These are phyloP conservation scores for Ramphastos sulfuratus DNA, from an alignment of 2,113 vertebrate species.

Conservation along the genomic window DNA sequence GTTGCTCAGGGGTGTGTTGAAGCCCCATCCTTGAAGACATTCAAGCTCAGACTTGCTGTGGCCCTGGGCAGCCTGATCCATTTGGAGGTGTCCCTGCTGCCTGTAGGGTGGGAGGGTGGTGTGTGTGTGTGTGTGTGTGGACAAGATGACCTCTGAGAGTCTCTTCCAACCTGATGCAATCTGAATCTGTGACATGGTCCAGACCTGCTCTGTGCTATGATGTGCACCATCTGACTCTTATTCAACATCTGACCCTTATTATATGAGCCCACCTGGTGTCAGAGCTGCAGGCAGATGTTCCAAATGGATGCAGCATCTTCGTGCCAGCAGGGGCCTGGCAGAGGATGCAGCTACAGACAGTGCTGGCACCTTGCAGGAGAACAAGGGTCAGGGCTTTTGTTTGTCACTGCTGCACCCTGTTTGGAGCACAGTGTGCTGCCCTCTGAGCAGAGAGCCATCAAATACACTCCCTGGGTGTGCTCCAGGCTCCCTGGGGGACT, in stretches of 20 bases:
- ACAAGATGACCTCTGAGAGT: too few relatives aligned
- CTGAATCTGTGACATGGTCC: neutral
- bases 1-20: too few relatives aligned
- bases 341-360: neutral
- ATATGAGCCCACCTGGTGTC: neutral
- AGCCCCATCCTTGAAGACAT: too few relatives aligned
- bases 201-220: neutral
- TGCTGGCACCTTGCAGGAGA: neutral
- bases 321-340: neutral
- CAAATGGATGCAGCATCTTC: neutral
- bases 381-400: neutral
- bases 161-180: too few relatives aligned
- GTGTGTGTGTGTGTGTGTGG: too few relatives aligned
- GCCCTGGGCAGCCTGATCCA: too few relatives aligned
- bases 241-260: neutral
- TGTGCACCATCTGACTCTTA: neutral
- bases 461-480: fast-evolving
- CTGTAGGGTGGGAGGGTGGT: too few relatives aligned
- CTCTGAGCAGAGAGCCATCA: neutral
- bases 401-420: neutral
- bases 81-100: too few relatives aligned
- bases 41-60: too few relatives aligned
- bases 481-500: neutral
- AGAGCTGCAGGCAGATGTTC: fast-evolving
- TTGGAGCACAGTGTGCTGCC: neutral